phyloP scores from a whole-genome alignment of 2,888 invertebrate species.

The Trissolcus brochymenae region DNA sequence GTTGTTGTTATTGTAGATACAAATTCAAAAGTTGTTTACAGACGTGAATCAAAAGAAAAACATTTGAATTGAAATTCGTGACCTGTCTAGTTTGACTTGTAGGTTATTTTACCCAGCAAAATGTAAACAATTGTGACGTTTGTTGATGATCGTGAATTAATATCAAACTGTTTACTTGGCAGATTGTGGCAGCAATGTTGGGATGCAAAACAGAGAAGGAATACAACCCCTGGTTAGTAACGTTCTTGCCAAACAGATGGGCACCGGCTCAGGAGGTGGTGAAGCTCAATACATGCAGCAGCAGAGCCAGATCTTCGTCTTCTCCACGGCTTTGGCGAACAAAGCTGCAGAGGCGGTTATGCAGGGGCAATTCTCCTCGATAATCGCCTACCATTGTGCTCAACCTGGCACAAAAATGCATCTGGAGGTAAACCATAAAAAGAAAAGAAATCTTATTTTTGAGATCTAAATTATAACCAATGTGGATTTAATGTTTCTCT shows the following conservation, averaged over 20 bases:
- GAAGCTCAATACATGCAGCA: conserved; percentile 95
- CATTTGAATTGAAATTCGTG: too few relatives aligned
- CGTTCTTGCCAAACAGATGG: conserved; percentile 85
- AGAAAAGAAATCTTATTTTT: background rate
- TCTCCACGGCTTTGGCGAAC: conserved; percentile 95
- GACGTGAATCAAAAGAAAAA: too few relatives aligned
- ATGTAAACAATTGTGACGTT: background rate
- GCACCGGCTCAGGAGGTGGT: conserved; percentile 85
- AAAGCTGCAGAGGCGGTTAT: conserved; percentile 95
- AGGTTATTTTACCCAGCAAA: background rate
- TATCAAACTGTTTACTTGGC: background rate
- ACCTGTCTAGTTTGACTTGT: background rate
- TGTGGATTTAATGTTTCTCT: too few relatives aligned
- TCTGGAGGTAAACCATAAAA: conserved; percentile 82
- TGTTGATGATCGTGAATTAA: background rate
- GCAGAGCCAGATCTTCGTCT: conserved; percentile 98
- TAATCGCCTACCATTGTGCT: conserved; percentile 96
- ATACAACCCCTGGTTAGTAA: conserved; percentile 87
- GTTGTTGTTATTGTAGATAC: too few relatives aligned
- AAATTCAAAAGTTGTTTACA: too few relatives aligned
- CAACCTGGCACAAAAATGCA: conserved; percentile 97
- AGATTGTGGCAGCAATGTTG: conserved; percentile 68
- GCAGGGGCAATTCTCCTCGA: conserved; percentile 92
- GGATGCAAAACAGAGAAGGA: conserved; percentile 79
- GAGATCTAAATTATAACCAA: too few relatives aligned